These are phyloP conservation scores for Dendrocincla fuliginosa DNA, from an alignment of 2,797 vertebrate species.

Conservation along the genomic window DNA sequence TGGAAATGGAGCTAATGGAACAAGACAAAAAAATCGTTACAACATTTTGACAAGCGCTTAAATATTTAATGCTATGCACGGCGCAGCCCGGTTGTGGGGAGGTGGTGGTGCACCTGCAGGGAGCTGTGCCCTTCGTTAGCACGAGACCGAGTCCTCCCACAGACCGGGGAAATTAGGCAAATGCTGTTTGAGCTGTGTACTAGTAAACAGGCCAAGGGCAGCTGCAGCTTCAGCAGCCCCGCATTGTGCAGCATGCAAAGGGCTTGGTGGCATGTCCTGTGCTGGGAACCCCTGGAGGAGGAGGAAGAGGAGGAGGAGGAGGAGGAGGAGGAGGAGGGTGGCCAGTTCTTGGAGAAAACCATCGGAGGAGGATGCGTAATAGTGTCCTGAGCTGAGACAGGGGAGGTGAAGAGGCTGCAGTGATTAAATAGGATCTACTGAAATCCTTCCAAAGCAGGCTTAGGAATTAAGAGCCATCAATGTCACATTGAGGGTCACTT, in stretches of 20 bases:
- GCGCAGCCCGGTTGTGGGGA: neutral
- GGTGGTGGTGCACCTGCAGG: neutral
- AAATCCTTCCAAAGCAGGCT: constrained; percentile 77
- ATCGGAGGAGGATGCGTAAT: neutral
- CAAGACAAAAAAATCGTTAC: constrained; percentile 42
- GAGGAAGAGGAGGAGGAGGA: neutral
- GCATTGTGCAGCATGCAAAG: rapidly evolving
- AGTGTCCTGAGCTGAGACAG: neutral
- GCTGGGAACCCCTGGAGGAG: neutral
- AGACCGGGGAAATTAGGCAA: neutral
- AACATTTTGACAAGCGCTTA: constrained; percentile 43
- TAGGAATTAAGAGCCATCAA: constrained; percentile 75
- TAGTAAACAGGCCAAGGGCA: neutral
- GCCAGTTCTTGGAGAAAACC: neutral
- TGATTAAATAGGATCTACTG: constrained; percentile 72
- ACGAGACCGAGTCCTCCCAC: neutral
- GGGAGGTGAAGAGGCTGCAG: constrained; percentile 51
- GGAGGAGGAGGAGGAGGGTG: neutral
- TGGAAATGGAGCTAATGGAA: constrained; percentile 62
- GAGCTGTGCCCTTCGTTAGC: neutral
- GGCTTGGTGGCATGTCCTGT: rapidly evolving
- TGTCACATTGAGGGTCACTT: constrained; percentile 72
- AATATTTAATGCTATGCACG: constrained; percentile 9
- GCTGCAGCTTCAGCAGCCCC: neutral
- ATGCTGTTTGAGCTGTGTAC: neutral